phyloP scores from a whole-genome alignment of 2,888 invertebrate genomes.

The Endotricha flammealis region DNA sequence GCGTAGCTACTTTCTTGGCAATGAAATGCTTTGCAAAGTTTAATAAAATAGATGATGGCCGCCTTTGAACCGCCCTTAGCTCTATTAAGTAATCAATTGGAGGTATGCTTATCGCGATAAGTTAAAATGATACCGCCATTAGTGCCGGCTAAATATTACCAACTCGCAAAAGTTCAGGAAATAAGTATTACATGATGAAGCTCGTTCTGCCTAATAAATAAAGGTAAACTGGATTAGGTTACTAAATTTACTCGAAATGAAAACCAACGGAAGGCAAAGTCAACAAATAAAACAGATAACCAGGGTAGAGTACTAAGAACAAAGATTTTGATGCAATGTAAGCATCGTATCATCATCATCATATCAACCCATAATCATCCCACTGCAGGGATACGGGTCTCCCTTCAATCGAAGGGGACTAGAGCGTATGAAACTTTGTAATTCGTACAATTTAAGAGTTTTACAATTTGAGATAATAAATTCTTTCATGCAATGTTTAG shows the following conservation, averaged over 20 bases:
- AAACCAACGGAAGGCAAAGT: too few species aligned
- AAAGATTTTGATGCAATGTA: too few species aligned
- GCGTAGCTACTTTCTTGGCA: conserved; percentile 18
- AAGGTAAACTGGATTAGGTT: conserved; percentile 5
- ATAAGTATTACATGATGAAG: conserved; percentile 14
- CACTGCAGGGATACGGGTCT: too few species aligned
- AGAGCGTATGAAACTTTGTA: too few species aligned
- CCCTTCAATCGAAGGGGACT: too few species aligned
- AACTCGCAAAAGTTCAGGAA: conserved; percentile 8
- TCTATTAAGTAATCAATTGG: conserved; percentile 48
- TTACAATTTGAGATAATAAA: too few species aligned
- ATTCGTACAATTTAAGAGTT: too few species aligned
- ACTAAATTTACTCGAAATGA: not conserved
- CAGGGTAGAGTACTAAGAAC: too few species aligned
- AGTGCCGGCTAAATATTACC: conserved; percentile 16
- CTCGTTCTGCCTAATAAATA: conserved; percentile 16
- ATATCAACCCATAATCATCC: too few species aligned
- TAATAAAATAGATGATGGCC: conserved; percentile 33
- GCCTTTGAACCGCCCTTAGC: conserved; percentile 24
- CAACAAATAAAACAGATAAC: too few species aligned
- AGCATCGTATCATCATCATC: too few species aligned
- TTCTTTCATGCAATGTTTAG: too few species aligned
- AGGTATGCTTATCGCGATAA: conserved; percentile 35
- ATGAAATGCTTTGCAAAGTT: conserved; percentile 27
- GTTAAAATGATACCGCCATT: conserved; percentile 15